Evolutionary conservation across 35 echinoderm and acorn worm species (phyloP).

Genomic region (Eucidaris tribuloides): DNA sequence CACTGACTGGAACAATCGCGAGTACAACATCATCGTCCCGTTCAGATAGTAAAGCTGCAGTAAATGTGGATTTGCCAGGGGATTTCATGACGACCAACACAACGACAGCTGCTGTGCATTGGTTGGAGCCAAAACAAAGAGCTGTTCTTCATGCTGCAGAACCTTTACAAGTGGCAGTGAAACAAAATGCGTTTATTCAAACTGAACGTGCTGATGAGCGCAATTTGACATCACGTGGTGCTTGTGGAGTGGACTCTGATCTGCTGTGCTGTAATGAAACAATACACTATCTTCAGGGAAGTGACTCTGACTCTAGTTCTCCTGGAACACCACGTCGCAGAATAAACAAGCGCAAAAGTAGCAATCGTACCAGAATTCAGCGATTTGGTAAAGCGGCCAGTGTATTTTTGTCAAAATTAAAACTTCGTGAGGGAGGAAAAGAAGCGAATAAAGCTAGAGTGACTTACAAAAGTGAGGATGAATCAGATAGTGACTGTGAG

Average conservation of each 20-base stretch:
- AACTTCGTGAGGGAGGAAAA: neutral
- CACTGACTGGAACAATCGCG: neutral
- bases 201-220: neutral
- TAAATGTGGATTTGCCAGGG: neutral
- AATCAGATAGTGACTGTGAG: neutral
- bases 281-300: slow-evolving; percentile 19
- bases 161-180: neutral
- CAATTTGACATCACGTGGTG: neutral
- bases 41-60: neutral
- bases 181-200: neutral
- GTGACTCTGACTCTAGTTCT: neutral
- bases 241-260: neutral
- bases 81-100: neutral
- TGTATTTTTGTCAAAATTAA: neutral
- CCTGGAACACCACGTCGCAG: neutral
- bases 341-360: neutral
- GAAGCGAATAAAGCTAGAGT: neutral
- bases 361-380: neutral
- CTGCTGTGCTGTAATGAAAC: slow-evolving; percentile 8
- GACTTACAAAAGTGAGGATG: neutral
- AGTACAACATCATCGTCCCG: neutral
- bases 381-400: slow-evolving; percentile 15
- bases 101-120: slow-evolving; percentile 8
- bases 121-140: slow-evolving; percentile 15
- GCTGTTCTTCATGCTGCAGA: neutral